Base-by-base conservation (phyloP, 2,888 invertebrate genomes). In the Microctonus aethiopoides region DNA sequence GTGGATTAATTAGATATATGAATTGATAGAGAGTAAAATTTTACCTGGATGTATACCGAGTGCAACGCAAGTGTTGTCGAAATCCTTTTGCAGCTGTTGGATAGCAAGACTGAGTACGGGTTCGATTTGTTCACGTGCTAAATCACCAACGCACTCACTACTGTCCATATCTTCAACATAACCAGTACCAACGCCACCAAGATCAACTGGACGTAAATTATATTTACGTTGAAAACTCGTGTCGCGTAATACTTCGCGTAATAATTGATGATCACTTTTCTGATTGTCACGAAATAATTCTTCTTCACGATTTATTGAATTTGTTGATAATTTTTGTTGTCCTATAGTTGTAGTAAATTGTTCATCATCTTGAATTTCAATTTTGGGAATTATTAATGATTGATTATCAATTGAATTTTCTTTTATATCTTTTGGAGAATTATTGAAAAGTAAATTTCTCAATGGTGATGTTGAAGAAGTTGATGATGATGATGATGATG, bases 1-100 rank as follows among this genome's bases (percentile, higher is more conserved):
- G 11, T 36, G 0, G 36, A 36, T 13, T 36, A 11, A 36, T 13
- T 36, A 13, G 11, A 7, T 36, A 11, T 11, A 13, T 11, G 36
- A 36, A 13, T 2, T 39, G n/a, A 39, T 5, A 56, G 20, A 56
- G 5, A 10, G 10, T 13, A 52, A 41, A 54, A 52, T 89, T 92
- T 91, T 87, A 96, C 96, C 95, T 88, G 94, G 92, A 85, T 95
- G 94, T 87, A 96, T 96, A 87, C 94, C 94, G 81, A 96, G 90
- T 78, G 93, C 92, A 66, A 92, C 91, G 87, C 95, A 96, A 10
- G 95, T 94, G 83, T 91, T 93, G 85, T 94, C 93, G 64, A 95
- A 94, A 84, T 96, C 96, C 82, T 94, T 92, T 80, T 93, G 92
- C 76, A 95, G 92, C 85, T 96, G 94, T 83, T 95, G 94, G 79